These are phyloP conservation scores for Nephrotoma flavescens DNA, from an alignment of 2,888 invertebrate genomes.

Conservation along the genomic window DNA sequence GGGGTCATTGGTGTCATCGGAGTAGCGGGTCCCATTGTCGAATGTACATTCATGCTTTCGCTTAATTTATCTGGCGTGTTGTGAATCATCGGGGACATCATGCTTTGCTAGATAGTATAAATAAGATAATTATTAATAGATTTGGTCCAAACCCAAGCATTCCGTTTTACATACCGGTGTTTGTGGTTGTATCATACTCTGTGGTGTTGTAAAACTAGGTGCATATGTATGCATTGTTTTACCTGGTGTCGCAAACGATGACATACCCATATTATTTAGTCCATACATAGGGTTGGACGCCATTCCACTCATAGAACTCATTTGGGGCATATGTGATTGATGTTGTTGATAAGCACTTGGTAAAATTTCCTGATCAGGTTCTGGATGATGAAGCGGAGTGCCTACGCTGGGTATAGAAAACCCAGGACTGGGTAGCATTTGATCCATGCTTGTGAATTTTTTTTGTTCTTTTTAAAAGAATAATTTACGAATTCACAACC, in stretches of 20 bases:
- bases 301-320: constrained; percentile 12
- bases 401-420: constrained; percentile 82
- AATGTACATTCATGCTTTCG: constrained; percentile 27
- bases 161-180: constrained; percentile 48
- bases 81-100: constrained; percentile 68
- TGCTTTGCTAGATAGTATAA: constrained; percentile 49
- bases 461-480: background rate
- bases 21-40: constrained; percentile 52
- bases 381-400: constrained; percentile 78
- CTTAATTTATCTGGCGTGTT: constrained; percentile 28
- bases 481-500: background rate
- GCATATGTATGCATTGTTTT: constrained; percentile 63
- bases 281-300: constrained; percentile 7
- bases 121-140: background rate
- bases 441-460: constrained; percentile 50
- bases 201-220: constrained; percentile 61
- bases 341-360: constrained; percentile 72
- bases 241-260: constrained; percentile 48
- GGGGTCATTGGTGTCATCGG: constrained; percentile 87
- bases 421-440: constrained; percentile 80
- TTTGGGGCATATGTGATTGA: constrained; percentile 36
- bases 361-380: constrained; percentile 80
- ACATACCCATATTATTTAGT: constrained; percentile 36
- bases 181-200: constrained; percentile 78
- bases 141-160: background rate